A percentile compares a stretch with the other conserved stretches of the same genome.
phyloP scores from a whole-genome alignment of 1,140 invertebrate genomes.

The Parasteatoda tepidariorum region DNA sequence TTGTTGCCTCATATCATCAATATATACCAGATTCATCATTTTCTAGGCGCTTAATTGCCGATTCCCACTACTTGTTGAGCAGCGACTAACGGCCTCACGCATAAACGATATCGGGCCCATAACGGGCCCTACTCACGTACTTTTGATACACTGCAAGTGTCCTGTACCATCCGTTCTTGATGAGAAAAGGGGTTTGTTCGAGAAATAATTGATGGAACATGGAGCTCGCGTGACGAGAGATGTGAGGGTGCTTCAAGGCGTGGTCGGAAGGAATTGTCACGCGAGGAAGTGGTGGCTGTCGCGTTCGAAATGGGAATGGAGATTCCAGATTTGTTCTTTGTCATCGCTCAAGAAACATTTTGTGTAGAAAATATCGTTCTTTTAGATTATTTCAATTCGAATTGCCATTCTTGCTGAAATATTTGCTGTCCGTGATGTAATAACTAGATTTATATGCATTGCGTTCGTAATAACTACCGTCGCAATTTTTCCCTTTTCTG shows the following conservation, averaged over 20 bases:
- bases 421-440: no score
- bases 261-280: not conserved
- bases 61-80: not conserved
- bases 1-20: no score
- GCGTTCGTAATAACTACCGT: no score
- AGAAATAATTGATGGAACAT: not conserved
- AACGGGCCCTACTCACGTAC: not conserved
- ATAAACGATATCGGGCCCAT: not conserved
- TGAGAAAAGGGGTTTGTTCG: not conserved
- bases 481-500: no score
- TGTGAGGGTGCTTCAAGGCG: not conserved
- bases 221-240: not conserved
- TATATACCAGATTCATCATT: not conserved
- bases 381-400: no score
- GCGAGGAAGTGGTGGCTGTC: not conserved
- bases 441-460: no score
- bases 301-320: not conserved
- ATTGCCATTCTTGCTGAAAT: no score
- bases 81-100: not conserved
- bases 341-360: no score
- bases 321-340: not conserved
- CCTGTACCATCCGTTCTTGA: not conserved
- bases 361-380: no score
- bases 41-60: not conserved
- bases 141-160: not conserved